Evolutionary conservation across 2,888 invertebrate genomes (phyloP).

Genomic region (Petrolisthes manimaculis): DNA sequence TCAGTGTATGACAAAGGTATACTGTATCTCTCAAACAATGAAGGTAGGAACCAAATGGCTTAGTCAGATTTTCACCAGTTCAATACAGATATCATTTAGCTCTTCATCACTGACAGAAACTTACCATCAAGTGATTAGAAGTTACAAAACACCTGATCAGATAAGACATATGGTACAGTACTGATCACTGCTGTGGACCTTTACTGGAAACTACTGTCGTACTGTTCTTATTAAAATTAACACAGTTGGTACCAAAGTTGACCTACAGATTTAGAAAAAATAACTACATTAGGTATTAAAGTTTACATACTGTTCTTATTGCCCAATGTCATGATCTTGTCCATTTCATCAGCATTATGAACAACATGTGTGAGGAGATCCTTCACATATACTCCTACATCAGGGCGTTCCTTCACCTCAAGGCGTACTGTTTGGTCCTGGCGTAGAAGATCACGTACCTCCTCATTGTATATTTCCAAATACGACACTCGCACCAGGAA

Average conservation of each 20-base stretch:
- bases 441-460: constrained; percentile 93
- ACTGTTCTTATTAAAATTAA: not conserved
- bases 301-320: constrained; percentile 85
- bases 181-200: too few relatives aligned
- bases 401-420: constrained; percentile 94
- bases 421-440: constrained; percentile 87
- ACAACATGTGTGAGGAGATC: constrained; percentile 98
- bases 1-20: too few relatives aligned
- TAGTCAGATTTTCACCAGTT: too few relatives aligned
- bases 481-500: constrained; percentile 98
- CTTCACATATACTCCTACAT: constrained; percentile 97
- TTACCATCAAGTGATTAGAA: too few relatives aligned
- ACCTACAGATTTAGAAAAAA: not conserved
- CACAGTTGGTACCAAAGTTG: not conserved
- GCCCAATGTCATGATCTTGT: constrained; percentile 94
- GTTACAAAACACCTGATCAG: too few relatives aligned
- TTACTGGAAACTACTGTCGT: too few relatives aligned
- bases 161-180: too few relatives aligned
- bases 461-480: constrained; percentile 99
- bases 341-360: constrained; percentile 94
- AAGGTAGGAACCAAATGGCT: too few relatives aligned
- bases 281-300: not conserved
- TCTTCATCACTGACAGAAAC: too few relatives aligned
- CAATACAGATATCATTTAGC: too few relatives aligned
- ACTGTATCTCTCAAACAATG: too few relatives aligned